Base-by-base conservation (phyloP, 2,797 vertebrate species). In the Poeciliopsis turneri region DNA sequence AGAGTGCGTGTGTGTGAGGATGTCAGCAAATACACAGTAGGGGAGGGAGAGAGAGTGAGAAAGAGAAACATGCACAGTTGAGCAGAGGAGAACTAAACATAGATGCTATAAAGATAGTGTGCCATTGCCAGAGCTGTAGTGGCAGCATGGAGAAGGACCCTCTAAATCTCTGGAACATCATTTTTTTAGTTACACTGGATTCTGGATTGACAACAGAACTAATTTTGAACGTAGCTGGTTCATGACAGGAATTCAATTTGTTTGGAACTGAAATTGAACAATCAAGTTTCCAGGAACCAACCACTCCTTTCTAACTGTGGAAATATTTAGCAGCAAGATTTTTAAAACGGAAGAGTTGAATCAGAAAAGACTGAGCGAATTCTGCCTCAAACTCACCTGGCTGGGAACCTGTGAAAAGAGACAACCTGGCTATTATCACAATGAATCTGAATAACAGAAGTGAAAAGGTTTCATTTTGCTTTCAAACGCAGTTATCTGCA, bases 21-120 rank as follows among this genome's bases (percentile, higher is more conserved):
- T 88, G 89, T 88, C 86, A 91, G 86, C 82, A 89, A 86, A 89
- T 83, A 85, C 66, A 90, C 85, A 79, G 77, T 49, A 75, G 86
- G 83, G 83, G 76, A 71, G 80, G 70, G 74, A 75, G 39, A 18
- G 46, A 5, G 41, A 77, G 55, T 79, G 78, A 79, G 75, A 83
- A 76, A 72, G 51, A 77, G 81, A 53, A 82, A 75, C 75, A 76
- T 72, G 72, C 75, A 76, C 75, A 49, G 87, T 51, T 53, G 79
- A 87, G 89, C 88, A 76, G 59, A 89, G 84, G 28, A 89, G 74
- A 72, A 78, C 87, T 90, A 88, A 89, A 88, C 82, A 86, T 89
- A 87, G 83, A 83, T 70, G 74, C 82, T 83, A 57, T 87, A 87
- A 88, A 91, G 88, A 86, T 78, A 87, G 79, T 76, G 69, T 82